phyloP scores from a whole-genome alignment of 37 sponge, comb jelly and placozoan species.

The Diacarnus erythraeanus region DNA sequence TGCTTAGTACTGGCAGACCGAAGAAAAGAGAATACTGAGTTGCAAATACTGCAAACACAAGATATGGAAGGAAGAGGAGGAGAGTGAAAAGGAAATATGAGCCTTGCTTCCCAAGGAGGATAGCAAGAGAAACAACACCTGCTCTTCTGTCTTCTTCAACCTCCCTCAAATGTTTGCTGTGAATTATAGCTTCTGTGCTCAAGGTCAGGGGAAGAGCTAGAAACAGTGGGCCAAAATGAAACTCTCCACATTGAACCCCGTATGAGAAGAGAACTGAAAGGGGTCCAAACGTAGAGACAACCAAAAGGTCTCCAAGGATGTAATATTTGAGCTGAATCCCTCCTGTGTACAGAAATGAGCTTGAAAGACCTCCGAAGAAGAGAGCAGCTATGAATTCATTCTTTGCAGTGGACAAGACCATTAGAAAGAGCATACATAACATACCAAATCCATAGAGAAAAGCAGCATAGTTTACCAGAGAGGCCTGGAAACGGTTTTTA shows the following conservation, averaged over 20 bases:
- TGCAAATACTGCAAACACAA: constrained; percentile 55
- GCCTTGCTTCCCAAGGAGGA: constrained; percentile 65
- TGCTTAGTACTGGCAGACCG: constrained; percentile 61
- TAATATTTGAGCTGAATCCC: constrained; percentile 87
- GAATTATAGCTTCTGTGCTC: constrained; percentile 81
- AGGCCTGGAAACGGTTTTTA: constrained; percentile 28
- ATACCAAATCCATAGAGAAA: constrained; percentile 71
- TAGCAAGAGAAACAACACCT: constrained; percentile 63
- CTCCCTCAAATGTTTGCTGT: constrained; percentile 79
- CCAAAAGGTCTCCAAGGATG: constrained; percentile 78
- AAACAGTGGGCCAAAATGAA: constrained; percentile 51
- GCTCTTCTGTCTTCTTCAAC: constrained; percentile 47
- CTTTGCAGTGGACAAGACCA: constrained; percentile 60
- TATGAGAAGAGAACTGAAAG: constrained; percentile 82
- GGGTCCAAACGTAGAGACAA: constrained; percentile 83
- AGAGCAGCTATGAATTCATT: constrained; percentile 57
- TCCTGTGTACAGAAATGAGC: constrained; percentile 88
- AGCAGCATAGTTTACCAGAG: constrained; percentile 69
- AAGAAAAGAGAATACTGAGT: constrained; percentile 58
- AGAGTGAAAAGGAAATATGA: constrained; percentile 76
- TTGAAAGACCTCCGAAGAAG: constrained; percentile 88
- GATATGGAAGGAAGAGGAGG: constrained; percentile 79
- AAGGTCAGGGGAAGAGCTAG: constrained; percentile 78
- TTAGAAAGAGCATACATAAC: constrained; percentile 49
- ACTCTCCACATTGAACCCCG: constrained; percentile 54